Percentiles rank a stretch among this genome's conserved stretches.
Evolutionary conservation across 1,140 invertebrate genomes (phyloP).

Genomic region (Conus betulinus): DNA sequence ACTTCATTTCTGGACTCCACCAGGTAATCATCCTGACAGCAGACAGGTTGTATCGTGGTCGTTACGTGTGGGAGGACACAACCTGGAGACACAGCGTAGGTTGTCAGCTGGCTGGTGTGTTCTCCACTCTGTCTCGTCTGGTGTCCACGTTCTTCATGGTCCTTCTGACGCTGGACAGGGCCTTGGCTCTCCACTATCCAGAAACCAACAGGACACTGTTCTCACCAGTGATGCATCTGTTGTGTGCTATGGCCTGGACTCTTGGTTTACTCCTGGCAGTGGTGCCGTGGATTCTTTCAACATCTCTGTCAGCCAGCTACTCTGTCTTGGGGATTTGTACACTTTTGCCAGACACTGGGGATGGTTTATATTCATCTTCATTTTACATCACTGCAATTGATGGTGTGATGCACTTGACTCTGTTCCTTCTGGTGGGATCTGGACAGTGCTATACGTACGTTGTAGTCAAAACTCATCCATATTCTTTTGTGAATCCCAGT

Average conservation of each 20-base stretch:
- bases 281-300: no score
- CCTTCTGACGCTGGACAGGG: background rate
- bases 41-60: no score
- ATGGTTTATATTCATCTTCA: background rate
- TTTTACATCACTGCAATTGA: background rate
- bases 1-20: no score
- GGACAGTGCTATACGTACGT: background rate
- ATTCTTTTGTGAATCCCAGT: background rate
- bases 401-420: background rate
- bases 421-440: background rate
- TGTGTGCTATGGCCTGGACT: no score
- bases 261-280: background rate
- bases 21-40: no score
- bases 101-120: no score
- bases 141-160: background rate
- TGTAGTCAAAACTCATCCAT: background rate
- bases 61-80: no score
- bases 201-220: background rate
- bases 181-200: background rate
- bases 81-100: no score
- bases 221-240: no score
- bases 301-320: no score
- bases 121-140: background rate
- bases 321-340: no score
- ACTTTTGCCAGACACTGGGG: no score